Evolutionary conservation across 1,140 invertebrate genomes (phyloP), one percentile per base, ranked within the genome.

Genomic region (Neelides sp.): DNA sequence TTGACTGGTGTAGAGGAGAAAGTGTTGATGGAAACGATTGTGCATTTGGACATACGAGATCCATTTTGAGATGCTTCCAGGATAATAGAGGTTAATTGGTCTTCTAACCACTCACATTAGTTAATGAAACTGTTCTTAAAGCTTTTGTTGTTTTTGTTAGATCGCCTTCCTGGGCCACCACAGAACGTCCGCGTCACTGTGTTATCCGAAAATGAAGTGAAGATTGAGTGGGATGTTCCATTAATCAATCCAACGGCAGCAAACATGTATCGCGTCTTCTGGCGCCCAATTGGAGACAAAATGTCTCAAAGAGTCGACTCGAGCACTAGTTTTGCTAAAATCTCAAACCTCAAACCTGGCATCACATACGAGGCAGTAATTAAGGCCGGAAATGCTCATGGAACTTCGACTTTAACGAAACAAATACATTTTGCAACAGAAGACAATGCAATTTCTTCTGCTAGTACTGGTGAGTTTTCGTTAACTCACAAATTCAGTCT

Each of bases 171-270:
- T 0, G 83, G 83, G 13, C 82, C 82, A n/a, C 84, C 83, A 2
- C 71, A 75, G 49, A 79, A 82, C 58, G 67, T 87, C 23, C 71
- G 70, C 20, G 76, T 83, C 13, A 71, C 74, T 30, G 72, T 75
- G 13, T 69, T 77, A 0, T 76, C 76, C 30, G 64, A 73, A 1
- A 69, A 75, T 57, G 70, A 75, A 22, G 75, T 80, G 1, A 65
- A 73, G 13, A 70, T 83, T 4, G 68, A 73, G 46, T 88, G 84
- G 85, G 79, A 85, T 61, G 73, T 76, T 13, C 83, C 85, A 32
- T 63, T 73, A 27, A 86, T 86, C 66, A 87, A 88, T 67, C 82
- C 84, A 2, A 75, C 83, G 54, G 78, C 78, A 7, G 83, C 85
- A n/a, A 81, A 85, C 67, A 71, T 83, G 53, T 87, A 87, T 69